Conservation (phyloP, 2,797 vertebrate species). For the Acropternis orthonyx region DNA sequence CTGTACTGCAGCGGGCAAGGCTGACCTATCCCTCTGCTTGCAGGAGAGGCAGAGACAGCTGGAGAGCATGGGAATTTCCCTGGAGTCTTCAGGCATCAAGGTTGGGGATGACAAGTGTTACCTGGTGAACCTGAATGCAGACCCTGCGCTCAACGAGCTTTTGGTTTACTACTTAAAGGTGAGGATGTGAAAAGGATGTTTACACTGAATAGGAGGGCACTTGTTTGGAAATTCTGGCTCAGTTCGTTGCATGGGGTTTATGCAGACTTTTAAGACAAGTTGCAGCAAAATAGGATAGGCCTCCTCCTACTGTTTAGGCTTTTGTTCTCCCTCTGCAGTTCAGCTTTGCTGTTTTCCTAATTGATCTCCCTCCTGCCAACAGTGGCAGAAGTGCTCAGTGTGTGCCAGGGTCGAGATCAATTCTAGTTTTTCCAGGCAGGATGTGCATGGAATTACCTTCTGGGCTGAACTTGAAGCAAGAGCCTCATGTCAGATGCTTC, state of each 20-base stretch:
- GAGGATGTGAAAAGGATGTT: neutral
- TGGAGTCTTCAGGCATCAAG: slow-evolving; percentile 97
- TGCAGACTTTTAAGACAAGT: neutral
- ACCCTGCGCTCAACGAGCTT: slow-evolving; percentile 96
- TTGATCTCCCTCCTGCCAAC: neutral
- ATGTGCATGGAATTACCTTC: neutral
- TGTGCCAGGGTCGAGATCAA: neutral
- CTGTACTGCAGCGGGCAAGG: neutral
- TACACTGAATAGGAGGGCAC: neutral
- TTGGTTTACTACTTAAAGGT: slow-evolving; percentile 99
- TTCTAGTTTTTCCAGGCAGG: neutral
- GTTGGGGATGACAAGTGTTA: slow-evolving; percentile 98
- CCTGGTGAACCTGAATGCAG: slow-evolving; percentile 96
- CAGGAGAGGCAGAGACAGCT: slow-evolving; percentile 96
- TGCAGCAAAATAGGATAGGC: neutral
- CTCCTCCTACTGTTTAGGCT: neutral
- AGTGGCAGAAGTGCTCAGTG: neutral
- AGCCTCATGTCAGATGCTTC: neutral
- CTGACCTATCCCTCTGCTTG: neutral
- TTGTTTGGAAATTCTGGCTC: neutral
- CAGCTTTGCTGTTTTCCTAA: neutral
- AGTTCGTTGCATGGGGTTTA: neutral
- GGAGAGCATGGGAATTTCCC: slow-evolving; percentile 98
- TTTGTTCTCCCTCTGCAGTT: neutral
- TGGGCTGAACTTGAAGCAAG: neutral